Conservation (phyloP, 2,113 vertebrate species). For the Actenoides lindsayi region DNA sequence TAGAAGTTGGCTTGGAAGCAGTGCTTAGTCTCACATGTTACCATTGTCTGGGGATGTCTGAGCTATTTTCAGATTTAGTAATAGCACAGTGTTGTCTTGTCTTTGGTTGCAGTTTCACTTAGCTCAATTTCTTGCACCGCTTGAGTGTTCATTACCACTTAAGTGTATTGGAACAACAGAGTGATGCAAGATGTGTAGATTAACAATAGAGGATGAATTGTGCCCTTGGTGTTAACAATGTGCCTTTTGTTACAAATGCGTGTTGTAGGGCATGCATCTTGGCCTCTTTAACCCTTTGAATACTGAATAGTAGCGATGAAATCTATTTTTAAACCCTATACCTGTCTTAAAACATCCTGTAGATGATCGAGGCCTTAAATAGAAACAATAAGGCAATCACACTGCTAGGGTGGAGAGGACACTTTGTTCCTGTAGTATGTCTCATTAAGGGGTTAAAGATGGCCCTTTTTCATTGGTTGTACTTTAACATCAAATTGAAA, state of each 20-base stretch:
- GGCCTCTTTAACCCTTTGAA: slow-evolving; percentile 78
- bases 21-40: slow-evolving; percentile 77
- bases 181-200: slow-evolving; percentile 71
- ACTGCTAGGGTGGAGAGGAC: slow-evolving; percentile 47
- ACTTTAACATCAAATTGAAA: slow-evolving; percentile 77
- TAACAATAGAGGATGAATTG: slow-evolving; percentile 77
- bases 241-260: slow-evolving; percentile 90
- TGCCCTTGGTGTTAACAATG: slow-evolving; percentile 89
- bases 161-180: slow-evolving; percentile 66
- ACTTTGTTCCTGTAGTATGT: slow-evolving; percentile 46
- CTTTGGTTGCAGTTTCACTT: slow-evolving; percentile 76
- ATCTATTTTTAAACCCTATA: slow-evolving; percentile 68
- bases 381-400: slow-evolving; percentile 74
- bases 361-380: slow-evolving; percentile 76
- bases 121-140: slow-evolving; percentile 72
- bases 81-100: slow-evolving; percentile 73
- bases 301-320: slow-evolving; percentile 61
- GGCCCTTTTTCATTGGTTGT: slow-evolving; percentile 73
- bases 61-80: slow-evolving; percentile 76
- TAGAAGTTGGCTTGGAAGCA: slow-evolving; percentile 78
- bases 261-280: slow-evolving; percentile 74
- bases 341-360: slow-evolving; percentile 77
- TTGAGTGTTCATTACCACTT: slow-evolving; percentile 63
- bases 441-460: slow-evolving; percentile 74
- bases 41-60: slow-evolving; percentile 73